Evolutionary conservation across 1,140 invertebrate species (phyloP), one percentile per base, ranked within the genome.

Genomic region (Drosophila tristis): DNA sequence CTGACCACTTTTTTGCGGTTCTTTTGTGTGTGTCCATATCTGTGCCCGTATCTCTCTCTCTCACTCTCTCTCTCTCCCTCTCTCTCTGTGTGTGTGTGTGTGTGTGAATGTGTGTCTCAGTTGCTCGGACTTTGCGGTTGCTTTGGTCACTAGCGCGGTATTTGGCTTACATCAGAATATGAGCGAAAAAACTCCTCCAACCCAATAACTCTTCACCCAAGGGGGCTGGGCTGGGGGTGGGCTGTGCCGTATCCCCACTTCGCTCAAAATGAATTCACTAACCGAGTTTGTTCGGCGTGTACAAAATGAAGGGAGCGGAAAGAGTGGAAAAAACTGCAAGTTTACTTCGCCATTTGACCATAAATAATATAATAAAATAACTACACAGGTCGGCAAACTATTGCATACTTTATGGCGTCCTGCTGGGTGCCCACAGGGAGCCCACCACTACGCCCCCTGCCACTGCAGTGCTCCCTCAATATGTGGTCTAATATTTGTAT

Each of bases 321-420:
- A 49, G 16, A 64, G 54, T 25, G 47, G 39, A 9, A 67, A 56
- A 44, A 50, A 68, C 44, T 64, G 55, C 68, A 68, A 57, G 68
- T 72, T 59, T 70, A 78, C 70, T 87, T 78, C 84, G 31, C 80
- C 84, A 77, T 87, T 87, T 89, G 78, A 84, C 84, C 84, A 89
- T 87, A 87, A 87, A 87, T 87, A 87, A 87, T 87, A 87, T 79
- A 87, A 87, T 89, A 87, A 87, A 87, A 87, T 90, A 89, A 87
- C 84, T 87, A 80, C 84, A 87, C 84, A 84, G 84, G 84, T 87
- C 80, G 47, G 48, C 45, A 76, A 74, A 80, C 84, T 80, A 89
- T 87, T 82, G 84, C 79, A 89, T 78, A 84, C 82, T 81, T 75
- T 85, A 74, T 77, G 74, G 60, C 49, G 56, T 70, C 56, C 76